Base-by-base conservation (phyloP, 2,113 vertebrate genomes). In the Lepidothrix coronata region DNA sequence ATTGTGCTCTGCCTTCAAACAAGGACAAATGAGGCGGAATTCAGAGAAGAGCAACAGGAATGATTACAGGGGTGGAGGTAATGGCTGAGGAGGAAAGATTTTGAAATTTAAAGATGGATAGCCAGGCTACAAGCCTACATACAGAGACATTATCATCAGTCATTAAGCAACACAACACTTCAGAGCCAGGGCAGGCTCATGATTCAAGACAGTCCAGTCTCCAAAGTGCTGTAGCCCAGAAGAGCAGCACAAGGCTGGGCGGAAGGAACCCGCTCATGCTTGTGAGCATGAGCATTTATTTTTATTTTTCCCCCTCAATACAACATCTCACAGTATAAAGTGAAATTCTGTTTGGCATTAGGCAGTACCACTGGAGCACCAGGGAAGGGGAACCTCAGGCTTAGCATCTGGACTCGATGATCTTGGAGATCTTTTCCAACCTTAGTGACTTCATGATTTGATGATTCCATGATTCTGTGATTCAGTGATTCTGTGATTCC, bases 71-170 rank as follows among this genome's bases (percentile, higher is more conserved):
- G 85, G 90, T 94, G 92, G 95, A 91, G 52, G 88, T 85, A 96
- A 96, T 94, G 77, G 89, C 62, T 91, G 81, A 95, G 94, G 91
- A 96, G 88, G 93, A 95, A 96, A 94, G 92, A 80, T 86, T 95
- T 80, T 91, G 79, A 86, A 90, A 89, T 96, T 68, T 92, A 44
- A 93, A 95, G 94, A 96, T 71, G 88, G 48, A 94, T 94, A 68
- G 84, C 51, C 79, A 88, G 72, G 46, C 88, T 94, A 88, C 54
- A 76, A 85, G 75, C 85, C 85, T 94, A 55, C 72, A 46, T 80
- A 81, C 14, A 1, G 83, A 93, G 72, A 78, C 84, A 84, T 93
- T 92, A 93, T 89, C 91, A 95, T 95, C 94, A 91, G 88, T 95
- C 91, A 89, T 95, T 94, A 94, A 80, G n/a, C 61, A 78, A 68